Evolutionary conservation across 2,888 invertebrate species (phyloP), one percentile per base, ranked within the genome.

Genomic region (Melanostoma scalare): DNA sequence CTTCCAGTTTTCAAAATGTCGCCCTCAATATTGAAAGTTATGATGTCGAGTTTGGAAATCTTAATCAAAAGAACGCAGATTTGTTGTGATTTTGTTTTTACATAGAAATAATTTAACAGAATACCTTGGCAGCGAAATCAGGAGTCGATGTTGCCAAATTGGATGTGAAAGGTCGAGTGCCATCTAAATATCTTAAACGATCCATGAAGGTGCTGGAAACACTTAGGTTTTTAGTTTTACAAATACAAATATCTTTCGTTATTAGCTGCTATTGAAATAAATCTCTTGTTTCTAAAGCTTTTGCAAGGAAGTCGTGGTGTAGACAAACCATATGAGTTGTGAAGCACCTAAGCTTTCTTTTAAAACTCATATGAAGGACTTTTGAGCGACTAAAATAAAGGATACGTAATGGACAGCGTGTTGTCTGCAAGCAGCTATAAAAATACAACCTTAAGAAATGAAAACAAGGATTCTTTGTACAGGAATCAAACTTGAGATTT

Each of bases 1-100:
- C 4, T 20, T 9, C 6, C 9, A 38, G 56, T 52, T 10, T 10
- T 42, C 2, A 10, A 33, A 6, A 9, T 33, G 0, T 4, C 6
- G n/a, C 56, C 68, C 6, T 55, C 40, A 4, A 61, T 10, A 1
- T 10, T 61, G 6, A 79, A 6, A 2, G 61, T 46, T 20, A 73
- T 46, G n/a, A 79, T 55, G 56, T 79, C 79, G 8, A 79, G 42
- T 38, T 74, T 55, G 4, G 61, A 55, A 2, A 67, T 36, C 78
- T 78, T 8, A 46, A 63, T n/a, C n/a, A 10, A 35, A n/a, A 56
- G 1, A 1, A 1, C 20, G 1, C 20, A 20, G 20, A 1, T 5
- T 3, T 6, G 8, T 31, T 31, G n/a, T 46, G 44, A 10, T n/a
- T 3, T 30, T 2, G 9, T 5, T 8, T 31, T 36, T 6, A 6